These are phyloP conservation scores for Platichthys stellatus DNA, from an alignment of 2,113 vertebrate species.

Conservation along the genomic window DNA sequence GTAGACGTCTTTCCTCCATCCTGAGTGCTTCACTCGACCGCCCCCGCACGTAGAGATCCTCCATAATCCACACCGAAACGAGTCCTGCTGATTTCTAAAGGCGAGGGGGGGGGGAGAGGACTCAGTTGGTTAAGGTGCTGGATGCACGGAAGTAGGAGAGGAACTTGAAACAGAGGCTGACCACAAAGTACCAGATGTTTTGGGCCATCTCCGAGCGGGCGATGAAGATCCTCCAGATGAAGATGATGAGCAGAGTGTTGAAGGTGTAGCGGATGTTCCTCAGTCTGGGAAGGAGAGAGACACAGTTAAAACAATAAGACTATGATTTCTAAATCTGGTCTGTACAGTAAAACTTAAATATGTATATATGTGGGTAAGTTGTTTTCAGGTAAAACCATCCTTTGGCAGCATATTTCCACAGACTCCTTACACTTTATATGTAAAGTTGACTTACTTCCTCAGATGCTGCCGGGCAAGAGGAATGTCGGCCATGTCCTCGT, in stretches of 20 bases:
- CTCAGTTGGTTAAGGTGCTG: constrained; percentile 89
- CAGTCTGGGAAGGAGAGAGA: constrained; percentile 79
- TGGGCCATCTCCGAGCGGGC: constrained; percentile 94
- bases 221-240: constrained; percentile 95
- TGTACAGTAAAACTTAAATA: no score
- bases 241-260: constrained; percentile 90
- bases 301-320: no score
- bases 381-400: no score
- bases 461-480: constrained; percentile 92
- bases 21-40: constrained; percentile 40
- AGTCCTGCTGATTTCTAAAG: constrained; percentile 28
- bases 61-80: constrained; percentile 35
- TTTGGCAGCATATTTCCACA: no score
- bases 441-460: constrained; percentile 85
- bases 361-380: no score
- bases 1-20: constrained; percentile 39
- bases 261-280: constrained; percentile 93
- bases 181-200: constrained; percentile 97
- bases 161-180: constrained; percentile 97
- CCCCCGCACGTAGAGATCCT: constrained; percentile 33
- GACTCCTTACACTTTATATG: no score
- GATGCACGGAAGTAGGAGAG: constrained; percentile 95
- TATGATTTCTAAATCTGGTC: no score
- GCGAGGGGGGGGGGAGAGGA: constrained; percentile 40
- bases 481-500: constrained; percentile 95